Base-by-base conservation (phyloP, 2,113 vertebrate species). In the Semicossyphus pulcher region DNA sequence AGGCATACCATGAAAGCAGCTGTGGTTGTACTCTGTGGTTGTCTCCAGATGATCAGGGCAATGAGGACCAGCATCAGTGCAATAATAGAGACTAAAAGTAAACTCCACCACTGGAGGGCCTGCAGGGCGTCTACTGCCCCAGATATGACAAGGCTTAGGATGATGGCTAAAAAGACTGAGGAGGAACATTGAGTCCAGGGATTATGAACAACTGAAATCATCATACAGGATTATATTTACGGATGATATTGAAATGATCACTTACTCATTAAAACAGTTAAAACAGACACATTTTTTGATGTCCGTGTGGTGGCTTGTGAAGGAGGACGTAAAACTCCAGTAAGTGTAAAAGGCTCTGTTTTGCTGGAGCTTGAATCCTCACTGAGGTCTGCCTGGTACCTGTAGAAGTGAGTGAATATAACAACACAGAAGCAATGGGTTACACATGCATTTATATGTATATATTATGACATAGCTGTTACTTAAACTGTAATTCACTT, bases 1-100 rank as follows among this genome's bases (percentile, higher is more conserved):
- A 58, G 29, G 6, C 85, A 80, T 88, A 96, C 95, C 95, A 88
- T 94, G 76, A 97, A 97, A 44, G 93, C 72, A 48, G 94, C 93
- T 77, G 84, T 94, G 28, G 82, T 70, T 52, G 0, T 20, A 72
- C 70, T 95, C 84, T 95, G 95, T 15, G 95, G 95, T 61, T 96
- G 95, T 83, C 92, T 94, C 95, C 94, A 94, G 83, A 96, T 85
- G 70, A 95, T 72, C 5, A 92, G 31, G 15, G 88, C 53, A 1
- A 10, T 28, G 37, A 94, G 31, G 45, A 93, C 59, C 20, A 95
- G 79, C 63, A 89, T 76, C 49, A 94, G 61, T 11, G 28, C 6
- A 28, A 93, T 52, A 29, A 81, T 70, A 74, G 85, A 84, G 10
- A 90, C 78, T 32, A 86, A 86, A 29, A 92, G 29, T 37, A 94